Percentiles rank a stretch among this genome's conserved stretches.
phyloP scores from a whole-genome alignment of 2,888 invertebrate species.

The Phrixothrix hirtus region DNA sequence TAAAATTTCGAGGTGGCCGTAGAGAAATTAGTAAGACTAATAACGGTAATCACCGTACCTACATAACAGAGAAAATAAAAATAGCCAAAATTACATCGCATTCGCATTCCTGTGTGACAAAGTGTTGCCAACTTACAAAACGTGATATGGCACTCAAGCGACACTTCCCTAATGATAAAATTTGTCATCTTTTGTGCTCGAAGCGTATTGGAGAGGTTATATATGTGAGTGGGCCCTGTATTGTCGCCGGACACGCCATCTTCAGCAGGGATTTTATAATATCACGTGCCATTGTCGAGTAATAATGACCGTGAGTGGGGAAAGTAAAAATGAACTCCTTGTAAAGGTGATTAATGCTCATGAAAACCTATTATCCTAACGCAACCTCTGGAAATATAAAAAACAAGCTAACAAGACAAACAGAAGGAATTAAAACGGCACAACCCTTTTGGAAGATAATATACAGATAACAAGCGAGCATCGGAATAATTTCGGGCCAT shows the following conservation, averaged over 20 bases:
- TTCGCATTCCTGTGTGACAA: conserved; percentile 46
- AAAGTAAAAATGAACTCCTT: conserved; percentile 25
- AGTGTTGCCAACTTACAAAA: conserved; percentile 43
- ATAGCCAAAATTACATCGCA: conserved; percentile 45
- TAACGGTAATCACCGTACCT: conserved; percentile 42
- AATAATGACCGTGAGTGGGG: conserved; percentile 16
- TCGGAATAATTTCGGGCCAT: conserved; percentile 44
- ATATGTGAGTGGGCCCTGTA: conserved; percentile 42
- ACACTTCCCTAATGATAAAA: conserved; percentile 49
- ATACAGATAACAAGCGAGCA: conserved; percentile 48
- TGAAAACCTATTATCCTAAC: conserved; percentile 1
- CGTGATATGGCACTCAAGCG: conserved; percentile 45
- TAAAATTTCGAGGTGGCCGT: conserved; percentile 28
- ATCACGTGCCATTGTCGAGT: conserved; percentile 22
- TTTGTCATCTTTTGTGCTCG: conserved; percentile 50
- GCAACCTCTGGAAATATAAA: conserved; percentile 7
- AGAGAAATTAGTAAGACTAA: conserved; percentile 41
- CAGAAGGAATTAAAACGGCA: conserved; percentile 46
- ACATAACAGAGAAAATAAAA: conserved; percentile 42
- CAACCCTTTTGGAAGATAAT: conserved; percentile 50
- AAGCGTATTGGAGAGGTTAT: conserved; percentile 50
- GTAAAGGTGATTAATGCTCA: conserved; percentile 13
- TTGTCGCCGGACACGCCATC: conserved; percentile 45
- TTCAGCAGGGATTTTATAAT: conserved; percentile 30
- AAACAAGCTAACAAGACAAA: conserved; percentile 41